Evolutionary conservation across 2,113 vertebrate genomes (phyloP), one percentile per base, ranked within the genome.

Genomic region (Apaloderma vittatum): DNA sequence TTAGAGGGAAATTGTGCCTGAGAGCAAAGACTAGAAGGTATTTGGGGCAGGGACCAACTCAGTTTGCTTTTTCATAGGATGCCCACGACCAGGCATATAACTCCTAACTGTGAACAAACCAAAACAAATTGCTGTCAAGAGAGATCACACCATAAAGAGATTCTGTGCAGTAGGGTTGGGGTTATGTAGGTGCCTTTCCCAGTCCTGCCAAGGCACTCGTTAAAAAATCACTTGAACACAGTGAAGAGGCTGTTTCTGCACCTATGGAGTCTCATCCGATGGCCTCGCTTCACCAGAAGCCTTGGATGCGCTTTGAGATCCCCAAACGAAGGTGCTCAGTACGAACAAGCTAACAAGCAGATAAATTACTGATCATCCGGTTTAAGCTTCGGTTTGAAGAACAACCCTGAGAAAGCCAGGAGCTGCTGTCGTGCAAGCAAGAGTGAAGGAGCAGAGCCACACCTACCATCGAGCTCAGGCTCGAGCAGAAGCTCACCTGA

Each of bases 1-100:
- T 95, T 63, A 77, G 91, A 94, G 91, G 55, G 82, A 94, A 89
- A 80, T 21, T 46, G 68, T 71, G 73, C 76, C 77, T n/a, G 27
- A 89, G 65, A 95, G 76, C 16, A 8, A 89, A 59, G 58, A 49
- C 68, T 93, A 79, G 70, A 96, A 94, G 80, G 65, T 86, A 78
- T 75, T 29, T 72, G 65, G 78, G 63, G 76, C 52, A 96, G 65
- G 61, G 83, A 94, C 37, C 70, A 52, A 76, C 65, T 78, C 57
- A 65, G 20, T 30, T 75, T 7, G 73, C 67, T 81, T 52, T 84
- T 68, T 49, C 32, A 8, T 15, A 75, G 15, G 57, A 94, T 65
- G 43, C 54, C 76, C 67, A 43, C 11, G 32, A 62, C 85, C 82
- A 88, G 65, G 37, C 46, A 37, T 3, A 0, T 37, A 66, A 71